Percentiles rank a stretch among this genome's conserved stretches.
Evolutionary conservation across 2,113 vertebrate species (phyloP).

Genomic region (Gasterosteus aculeatus): DNA sequence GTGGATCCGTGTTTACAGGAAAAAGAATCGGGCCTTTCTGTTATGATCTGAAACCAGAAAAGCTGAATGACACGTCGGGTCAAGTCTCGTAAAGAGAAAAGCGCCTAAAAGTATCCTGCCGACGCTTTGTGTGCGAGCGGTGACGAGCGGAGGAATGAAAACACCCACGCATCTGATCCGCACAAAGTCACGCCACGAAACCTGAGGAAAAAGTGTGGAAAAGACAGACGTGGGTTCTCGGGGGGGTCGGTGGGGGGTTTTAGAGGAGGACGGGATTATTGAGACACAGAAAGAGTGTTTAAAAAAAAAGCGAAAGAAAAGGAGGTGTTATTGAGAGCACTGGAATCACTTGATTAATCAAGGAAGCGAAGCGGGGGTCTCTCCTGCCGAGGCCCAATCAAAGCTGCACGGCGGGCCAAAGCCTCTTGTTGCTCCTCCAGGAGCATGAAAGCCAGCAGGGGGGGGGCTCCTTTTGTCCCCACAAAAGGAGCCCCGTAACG

Average conservation of each 20-base stretch:
- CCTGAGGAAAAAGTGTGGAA: constrained; percentile 34
- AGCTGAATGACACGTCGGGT: constrained; percentile 30
- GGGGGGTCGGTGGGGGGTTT: constrained; percentile 4
- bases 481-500: constrained; percentile 94
- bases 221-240: constrained; percentile 28
- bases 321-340: constrained; percentile 73
- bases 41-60: constrained; percentile 1
- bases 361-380: constrained; percentile 76
- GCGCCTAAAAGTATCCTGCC: constrained; percentile 29
- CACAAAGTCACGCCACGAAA: constrained; percentile 37
- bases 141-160: constrained; percentile 38
- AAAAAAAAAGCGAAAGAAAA: constrained; percentile 31
- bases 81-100: constrained; percentile 16
- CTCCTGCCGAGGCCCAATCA: constrained; percentile 81
- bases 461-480: constrained; percentile 86
- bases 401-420: constrained; percentile 79
- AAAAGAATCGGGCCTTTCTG: not conserved
- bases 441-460: constrained; percentile 86
- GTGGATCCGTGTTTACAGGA: constrained; percentile 13
- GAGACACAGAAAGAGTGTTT: constrained; percentile 67
- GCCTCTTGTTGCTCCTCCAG: constrained; percentile 86
- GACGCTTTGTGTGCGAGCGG: constrained; percentile 43
- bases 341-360: constrained; percentile 85
- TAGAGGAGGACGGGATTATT: constrained; percentile 38
- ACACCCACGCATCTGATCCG: constrained; percentile 59